These are phyloP conservation scores for Drosophila paucipuncta DNA, from an alignment of 2,888 invertebrate species.

Conservation along the genomic window DNA sequence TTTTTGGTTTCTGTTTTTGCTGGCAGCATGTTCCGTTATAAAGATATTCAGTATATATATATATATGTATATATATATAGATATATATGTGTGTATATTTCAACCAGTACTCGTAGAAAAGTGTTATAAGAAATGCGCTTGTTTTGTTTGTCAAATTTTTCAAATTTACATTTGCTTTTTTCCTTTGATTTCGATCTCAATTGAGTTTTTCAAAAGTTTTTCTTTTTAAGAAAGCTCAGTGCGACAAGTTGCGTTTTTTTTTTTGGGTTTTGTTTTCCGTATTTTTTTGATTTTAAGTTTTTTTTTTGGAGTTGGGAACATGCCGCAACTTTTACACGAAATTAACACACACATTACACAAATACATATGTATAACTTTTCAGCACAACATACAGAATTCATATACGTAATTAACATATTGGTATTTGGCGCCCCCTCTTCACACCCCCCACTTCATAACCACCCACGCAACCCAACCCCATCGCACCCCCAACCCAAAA, in stretches of 20 bases:
- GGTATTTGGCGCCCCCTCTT: constrained; percentile 15
- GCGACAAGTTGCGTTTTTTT: constrained; percentile 34
- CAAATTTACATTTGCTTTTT: constrained; percentile 10
- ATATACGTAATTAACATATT: constrained; percentile 59
- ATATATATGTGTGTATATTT: constrained; percentile 21
- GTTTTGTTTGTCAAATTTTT: constrained; percentile 10
- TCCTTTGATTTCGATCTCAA: constrained; percentile 15
- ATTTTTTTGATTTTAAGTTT: constrained; percentile 3
- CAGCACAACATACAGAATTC: constrained; percentile 78
- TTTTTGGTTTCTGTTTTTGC: constrained; percentile 29
- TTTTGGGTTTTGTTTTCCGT: neutral
- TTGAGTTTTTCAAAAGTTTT: constrained; percentile 1
- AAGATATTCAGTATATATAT: constrained; percentile 18
- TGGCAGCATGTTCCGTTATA: constrained; percentile 65
- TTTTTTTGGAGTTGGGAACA: constrained; percentile 56
- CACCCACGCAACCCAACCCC: neutral
- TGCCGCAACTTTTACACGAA: constrained; percentile 69
- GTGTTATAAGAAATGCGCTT: constrained; percentile 45
- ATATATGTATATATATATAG: constrained; percentile 14
- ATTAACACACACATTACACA: constrained; percentile 74
- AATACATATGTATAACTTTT: constrained; percentile 64
- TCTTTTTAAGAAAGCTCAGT: constrained; percentile 31
- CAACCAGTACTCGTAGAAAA: constrained; percentile 43
- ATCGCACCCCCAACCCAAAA: neutral
- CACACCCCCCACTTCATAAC: neutral